A percentile compares a stretch with the other conserved stretches of the same genome.
Evolutionary conservation across 2,113 vertebrate species (phyloP).

Genomic region (Oncorhynchus kisutch): DNA sequence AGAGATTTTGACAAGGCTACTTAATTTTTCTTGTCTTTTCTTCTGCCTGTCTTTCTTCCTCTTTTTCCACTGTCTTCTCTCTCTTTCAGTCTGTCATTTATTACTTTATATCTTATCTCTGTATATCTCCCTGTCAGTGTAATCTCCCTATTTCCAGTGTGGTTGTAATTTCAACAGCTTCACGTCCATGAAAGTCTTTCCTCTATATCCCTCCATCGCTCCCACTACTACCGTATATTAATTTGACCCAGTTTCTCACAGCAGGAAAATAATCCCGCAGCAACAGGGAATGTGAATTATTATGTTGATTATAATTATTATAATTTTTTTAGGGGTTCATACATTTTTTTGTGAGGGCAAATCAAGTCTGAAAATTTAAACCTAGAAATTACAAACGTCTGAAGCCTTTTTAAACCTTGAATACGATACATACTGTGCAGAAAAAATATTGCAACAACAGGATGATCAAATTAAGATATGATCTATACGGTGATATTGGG

Average conservation of each 20-base stretch:
- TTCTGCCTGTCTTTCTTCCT: background rate
- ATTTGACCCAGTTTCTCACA: constrained; percentile 14
- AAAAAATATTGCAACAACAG: no score
- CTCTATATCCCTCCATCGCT: constrained; percentile 3
- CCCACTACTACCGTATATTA: constrained; percentile 35
- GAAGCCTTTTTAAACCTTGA: background rate
- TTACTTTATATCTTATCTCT: background rate
- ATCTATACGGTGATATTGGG: background rate
- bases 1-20: no score
- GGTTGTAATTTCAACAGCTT: background rate
- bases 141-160: background rate
- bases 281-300: no score
- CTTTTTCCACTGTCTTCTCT: constrained; percentile 4
- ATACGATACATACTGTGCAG: no score
- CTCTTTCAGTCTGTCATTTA: background rate
- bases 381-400: background rate
- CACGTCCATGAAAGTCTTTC: background rate
- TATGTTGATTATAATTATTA: no score
- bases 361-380: no score
- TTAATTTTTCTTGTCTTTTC: no score
- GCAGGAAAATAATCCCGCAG: no score
- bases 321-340: no score
- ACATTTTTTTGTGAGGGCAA: no score
- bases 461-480: no score
- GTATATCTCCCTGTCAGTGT: background rate